Base-by-base conservation (phyloP, 2,797 vertebrate species). In the Hozukius guyotensis region DNA sequence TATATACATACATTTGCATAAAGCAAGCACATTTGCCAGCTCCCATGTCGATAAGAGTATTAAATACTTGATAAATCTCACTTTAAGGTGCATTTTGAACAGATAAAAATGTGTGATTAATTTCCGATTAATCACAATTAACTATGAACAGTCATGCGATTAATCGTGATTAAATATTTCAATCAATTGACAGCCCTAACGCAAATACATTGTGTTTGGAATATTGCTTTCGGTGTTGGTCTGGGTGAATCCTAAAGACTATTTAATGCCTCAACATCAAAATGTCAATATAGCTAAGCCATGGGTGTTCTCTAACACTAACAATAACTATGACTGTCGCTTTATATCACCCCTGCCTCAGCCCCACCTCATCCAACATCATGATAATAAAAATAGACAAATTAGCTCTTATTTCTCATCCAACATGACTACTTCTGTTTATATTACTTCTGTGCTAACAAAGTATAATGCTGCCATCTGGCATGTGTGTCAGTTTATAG, bases 401-500 rank as follows among this genome's bases (percentile, higher is more conserved):
- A 57, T 24, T 2, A 29, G 29, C 53, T 53, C 34, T 64, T 63
- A n/a, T 76, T 78, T 31, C 20, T 59, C 59, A 76, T 81, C 31
- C 24, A 53, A 81, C 38, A 56, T 61, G 31, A 53, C 6, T 18
- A 7, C 53, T 69, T 52, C 62, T 68, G 27, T 69, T 78, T 74
- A 71, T 67, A 64, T 75, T 49, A 46, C 27, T 38, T 69, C 29
- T 53, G 32, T 25, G 14, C 55, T 56, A 11, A 56, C 38, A 56
- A 31, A 61, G 25, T 68, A 20, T 59, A 38, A 63, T 18, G 36
- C 42, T 27, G 36, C 79, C 82, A 87, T 81, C 72, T 81, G 74
- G 36, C 4, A 68, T 63, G 0, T 63, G 46, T 63, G 31, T 49
- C 36, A 52, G 36, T 78, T 53, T 53, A 18, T 65, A 66, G 24